Evolutionary conservation across 1,140 invertebrate genomes (phyloP).

Genomic region (Bombus terrestris): DNA sequence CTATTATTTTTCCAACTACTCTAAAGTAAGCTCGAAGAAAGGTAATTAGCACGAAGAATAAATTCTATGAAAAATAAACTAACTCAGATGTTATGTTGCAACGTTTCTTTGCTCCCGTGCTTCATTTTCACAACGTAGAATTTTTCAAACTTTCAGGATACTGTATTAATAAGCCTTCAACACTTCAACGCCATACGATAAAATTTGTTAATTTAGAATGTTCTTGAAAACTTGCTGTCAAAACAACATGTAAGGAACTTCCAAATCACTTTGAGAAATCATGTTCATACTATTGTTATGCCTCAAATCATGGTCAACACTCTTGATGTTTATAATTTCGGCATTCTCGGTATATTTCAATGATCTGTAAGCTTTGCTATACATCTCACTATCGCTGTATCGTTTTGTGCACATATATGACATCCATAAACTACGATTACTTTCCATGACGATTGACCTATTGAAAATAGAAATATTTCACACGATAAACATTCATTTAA

Average conservation of each 20-base stretch:
- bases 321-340: background rate
- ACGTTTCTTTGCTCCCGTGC: background rate
- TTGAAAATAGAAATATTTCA: background rate
- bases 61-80: slow-evolving; percentile 3
- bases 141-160: background rate
- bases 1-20: no score
- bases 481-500: background rate
- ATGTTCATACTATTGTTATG: slow-evolving; percentile 29
- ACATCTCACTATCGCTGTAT: slow-evolving; percentile 55
- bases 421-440: slow-evolving; percentile 3
- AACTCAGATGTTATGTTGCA: background rate
- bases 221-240: slow-evolving; percentile 21
- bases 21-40: no score
- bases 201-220: slow-evolving; percentile 43
- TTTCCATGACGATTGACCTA: slow-evolving; percentile 32
- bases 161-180: background rate
- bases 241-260: slow-evolving; percentile 1
- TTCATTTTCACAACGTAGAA: background rate
- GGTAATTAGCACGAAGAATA: background rate
- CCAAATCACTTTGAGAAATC: slow-evolving; percentile 34
- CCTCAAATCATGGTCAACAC: background rate
- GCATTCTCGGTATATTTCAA: background rate
- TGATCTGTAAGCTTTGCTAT: slow-evolving; percentile 7
- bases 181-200: slow-evolving; percentile 15
- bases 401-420: slow-evolving; percentile 17